phyloP scores from a whole-genome alignment of 2,113 vertebrate species.

The Crotalus helleri region DNA sequence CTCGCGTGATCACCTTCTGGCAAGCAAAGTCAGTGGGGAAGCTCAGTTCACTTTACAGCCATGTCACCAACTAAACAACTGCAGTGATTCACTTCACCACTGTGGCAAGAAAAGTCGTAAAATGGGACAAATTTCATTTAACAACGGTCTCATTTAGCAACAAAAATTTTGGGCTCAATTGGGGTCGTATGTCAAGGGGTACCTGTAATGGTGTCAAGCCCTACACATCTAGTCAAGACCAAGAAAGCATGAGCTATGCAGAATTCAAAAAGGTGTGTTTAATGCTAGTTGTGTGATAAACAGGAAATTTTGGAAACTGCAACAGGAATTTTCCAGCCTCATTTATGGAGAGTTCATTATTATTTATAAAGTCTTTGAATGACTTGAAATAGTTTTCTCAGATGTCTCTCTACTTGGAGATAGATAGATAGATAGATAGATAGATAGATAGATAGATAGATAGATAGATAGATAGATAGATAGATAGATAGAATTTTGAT shows the following conservation, averaged over 20 bases:
- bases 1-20: too few species aligned
- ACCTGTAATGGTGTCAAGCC: background rate
- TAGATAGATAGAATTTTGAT: background rate
- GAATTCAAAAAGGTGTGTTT: background rate
- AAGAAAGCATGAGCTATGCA: background rate
- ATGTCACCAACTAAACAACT: too few species aligned
- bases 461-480: accelerated
- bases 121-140: too few species aligned
- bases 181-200: too few species aligned
- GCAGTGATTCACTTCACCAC: too few species aligned
- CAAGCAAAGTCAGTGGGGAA: too few species aligned
- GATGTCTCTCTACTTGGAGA: background rate
- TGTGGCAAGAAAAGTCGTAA: too few species aligned
- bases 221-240: background rate
- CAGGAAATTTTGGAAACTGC: background rate
- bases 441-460: too few species aligned
- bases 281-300: background rate
- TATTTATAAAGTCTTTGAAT: background rate
- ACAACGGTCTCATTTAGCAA: too few species aligned
- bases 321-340: background rate
- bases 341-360: background rate
- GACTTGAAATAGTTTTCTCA: background rate
- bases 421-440: accelerated
- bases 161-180: too few species aligned
- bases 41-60: too few species aligned